Conservation (phyloP, 2,113 vertebrate species). For the Rhabdornis inornatus region DNA sequence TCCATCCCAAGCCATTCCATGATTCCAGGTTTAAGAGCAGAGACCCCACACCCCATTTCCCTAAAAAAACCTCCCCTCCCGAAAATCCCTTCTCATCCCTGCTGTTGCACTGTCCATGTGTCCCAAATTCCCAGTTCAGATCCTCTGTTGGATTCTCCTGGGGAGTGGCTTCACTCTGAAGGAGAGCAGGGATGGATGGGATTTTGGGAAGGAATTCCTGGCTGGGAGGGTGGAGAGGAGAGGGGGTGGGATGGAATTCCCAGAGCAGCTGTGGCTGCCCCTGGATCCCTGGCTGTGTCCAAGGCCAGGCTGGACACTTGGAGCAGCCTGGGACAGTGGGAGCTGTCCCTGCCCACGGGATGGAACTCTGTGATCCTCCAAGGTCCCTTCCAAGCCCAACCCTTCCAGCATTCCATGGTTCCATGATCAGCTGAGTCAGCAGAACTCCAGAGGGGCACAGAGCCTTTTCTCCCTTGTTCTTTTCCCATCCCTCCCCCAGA, state of each 20-base stretch:
- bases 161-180: not conserved
- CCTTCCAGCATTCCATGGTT: not conserved
- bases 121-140: not conserved
- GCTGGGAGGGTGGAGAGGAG: not conserved
- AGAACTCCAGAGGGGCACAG: rapidly evolving
- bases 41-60: not conserved
- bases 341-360: not conserved
- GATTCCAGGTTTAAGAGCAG: not conserved
- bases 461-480: not conserved
- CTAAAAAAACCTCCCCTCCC: not conserved
- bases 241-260: not conserved
- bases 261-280: not conserved
- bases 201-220: not conserved
- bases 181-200: not conserved
- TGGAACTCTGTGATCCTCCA: too few species aligned
- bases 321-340: rapidly evolving
- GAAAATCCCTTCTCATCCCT: not conserved
- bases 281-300: not conserved
- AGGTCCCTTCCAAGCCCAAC: not conserved
- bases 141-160: not conserved
- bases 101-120: not conserved
- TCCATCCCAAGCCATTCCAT: not conserved
- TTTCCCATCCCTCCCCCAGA: too few species aligned
- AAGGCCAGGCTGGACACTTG: not conserved
- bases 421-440: not conserved